These are phyloP conservation scores for Caerostris darwini DNA, from an alignment of 1,140 invertebrate species.

Conservation along the genomic window DNA sequence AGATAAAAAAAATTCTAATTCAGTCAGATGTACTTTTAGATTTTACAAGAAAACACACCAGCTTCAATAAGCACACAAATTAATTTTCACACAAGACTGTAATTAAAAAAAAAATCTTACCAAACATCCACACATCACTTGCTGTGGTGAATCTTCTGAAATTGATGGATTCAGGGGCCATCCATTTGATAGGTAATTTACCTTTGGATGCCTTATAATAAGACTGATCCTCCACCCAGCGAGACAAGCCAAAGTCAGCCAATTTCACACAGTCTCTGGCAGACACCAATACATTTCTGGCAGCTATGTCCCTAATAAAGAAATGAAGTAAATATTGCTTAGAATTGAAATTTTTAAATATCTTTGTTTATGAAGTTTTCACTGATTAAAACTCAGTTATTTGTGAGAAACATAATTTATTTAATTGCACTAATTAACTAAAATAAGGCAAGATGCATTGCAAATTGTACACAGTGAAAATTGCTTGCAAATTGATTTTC, in stretches of 20 bases:
- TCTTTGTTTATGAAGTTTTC: too few relatives aligned
- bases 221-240: constrained; percentile 97
- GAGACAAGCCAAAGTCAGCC: constrained; percentile 96
- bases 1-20: neutral
- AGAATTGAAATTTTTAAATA: too few relatives aligned
- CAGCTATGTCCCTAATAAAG: constrained; percentile 89
- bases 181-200: constrained; percentile 99
- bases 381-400: too few relatives aligned
- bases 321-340: too few relatives aligned
- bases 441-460: too few relatives aligned
- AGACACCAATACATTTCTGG: constrained; percentile 97
- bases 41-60: neutral
- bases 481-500: too few relatives aligned
- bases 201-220: constrained; percentile 98
- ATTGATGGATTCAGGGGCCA: constrained; percentile 99
- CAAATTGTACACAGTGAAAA: too few relatives aligned
- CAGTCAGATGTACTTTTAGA: neutral
- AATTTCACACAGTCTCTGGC: constrained; percentile 96
- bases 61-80: neutral
- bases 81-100: neutral
- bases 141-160: constrained; percentile 96
- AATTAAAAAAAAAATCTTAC: constrained; percentile 83
- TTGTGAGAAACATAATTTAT: too few relatives aligned
- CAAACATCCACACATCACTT: constrained; percentile 99
- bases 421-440: too few relatives aligned